These are phyloP conservation scores for Ageneiosus marmoratus DNA, from an alignment of 2,113 vertebrate genomes.

Conservation along the genomic window DNA sequence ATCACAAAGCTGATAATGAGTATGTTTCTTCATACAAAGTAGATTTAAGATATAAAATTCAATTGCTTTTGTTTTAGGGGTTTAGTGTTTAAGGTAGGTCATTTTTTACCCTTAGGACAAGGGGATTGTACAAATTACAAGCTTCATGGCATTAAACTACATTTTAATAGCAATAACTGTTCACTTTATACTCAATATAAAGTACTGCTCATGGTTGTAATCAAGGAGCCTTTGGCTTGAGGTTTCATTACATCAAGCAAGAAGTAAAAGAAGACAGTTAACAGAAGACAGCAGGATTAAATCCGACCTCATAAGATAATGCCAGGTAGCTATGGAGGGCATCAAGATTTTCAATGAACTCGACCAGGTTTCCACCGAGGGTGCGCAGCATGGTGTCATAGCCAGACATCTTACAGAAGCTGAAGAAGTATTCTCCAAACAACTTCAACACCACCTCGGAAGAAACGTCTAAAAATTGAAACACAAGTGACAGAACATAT, in stretches of 20 bases:
- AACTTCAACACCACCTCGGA: slow-evolving; percentile 77
- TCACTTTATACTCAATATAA: background rate
- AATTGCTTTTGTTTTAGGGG: too few relatives aligned
- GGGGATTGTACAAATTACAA: too few relatives aligned
- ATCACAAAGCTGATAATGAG: too few relatives aligned
- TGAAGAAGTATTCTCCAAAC: slow-evolving; percentile 82
- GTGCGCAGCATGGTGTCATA: slow-evolving; percentile 81
- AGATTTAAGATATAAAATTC: too few relatives aligned
- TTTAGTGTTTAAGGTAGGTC: too few relatives aligned
- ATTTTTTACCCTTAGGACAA: too few relatives aligned
- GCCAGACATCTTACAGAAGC: slow-evolving; percentile 81
- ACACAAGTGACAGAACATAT: slow-evolving; percentile 5
- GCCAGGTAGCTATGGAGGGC: slow-evolving; percentile 81
- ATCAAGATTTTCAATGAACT: slow-evolving; percentile 83
- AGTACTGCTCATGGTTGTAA: background rate
- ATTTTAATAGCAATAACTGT: background rate
- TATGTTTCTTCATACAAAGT: too few relatives aligned
- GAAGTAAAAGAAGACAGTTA: background rate
- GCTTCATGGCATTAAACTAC: background rate
- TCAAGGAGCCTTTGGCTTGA: background rate
- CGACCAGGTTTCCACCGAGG: slow-evolving; percentile 75
- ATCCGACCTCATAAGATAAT: slow-evolving; percentile 78
- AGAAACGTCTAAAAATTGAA: slow-evolving; percentile 66
- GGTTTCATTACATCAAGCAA: background rate
- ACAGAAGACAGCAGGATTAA: background rate